Base-by-base conservation (phyloP, 1,140 invertebrate genomes). In the Ladona fulva region DNA sequence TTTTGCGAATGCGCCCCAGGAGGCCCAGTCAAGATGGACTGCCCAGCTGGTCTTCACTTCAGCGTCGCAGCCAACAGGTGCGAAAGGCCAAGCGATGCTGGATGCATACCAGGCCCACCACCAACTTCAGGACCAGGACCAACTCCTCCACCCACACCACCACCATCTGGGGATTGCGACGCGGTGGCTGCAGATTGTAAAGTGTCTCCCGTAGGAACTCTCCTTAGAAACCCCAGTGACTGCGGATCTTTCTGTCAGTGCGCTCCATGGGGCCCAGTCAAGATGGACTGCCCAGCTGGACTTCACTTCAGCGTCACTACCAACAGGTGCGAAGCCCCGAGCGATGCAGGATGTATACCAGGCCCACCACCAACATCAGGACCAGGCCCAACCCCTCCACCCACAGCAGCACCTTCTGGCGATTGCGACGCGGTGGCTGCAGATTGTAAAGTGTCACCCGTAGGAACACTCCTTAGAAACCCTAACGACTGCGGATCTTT, bases 31-130 rank as follows among this genome's bases (percentile, higher is more conserved):
- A 80, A 85, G 16, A 85, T 85, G 81, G 11, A 76, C 7, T 91
- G 90, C 79, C 86, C 87, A 0, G 76, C 79, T 7, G 85, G 84
- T 0, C 82, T 90, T 0, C 86, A 87, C 76, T 91, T 90, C 82
- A 89, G 90, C 80, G 80, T 86, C 6, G 52, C 80, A 0, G 79
- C 83, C 0, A 83, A 85, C 79, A 83, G 86, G 7, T 91, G 90
- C 80, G 90, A 90, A 81, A 91, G 85, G 85, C 84, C 83, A 0
- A 59, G 80, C 0, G 81, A 82, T n/a, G 88, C 87, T 7, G 84
- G 85, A 24, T 89, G 89, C 80, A 7, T 1, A 24, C 11, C 29
- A 16, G 75, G 75, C 10, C 29, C 29, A 37, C 3, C 29, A 5
- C 29, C 29, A 37, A 37, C 29, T 37, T n/a, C n/a, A n/a, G n/a